Conservation (phyloP, 1,140 invertebrate genomes). For the Stratiolaelaps scimitus region DNA sequence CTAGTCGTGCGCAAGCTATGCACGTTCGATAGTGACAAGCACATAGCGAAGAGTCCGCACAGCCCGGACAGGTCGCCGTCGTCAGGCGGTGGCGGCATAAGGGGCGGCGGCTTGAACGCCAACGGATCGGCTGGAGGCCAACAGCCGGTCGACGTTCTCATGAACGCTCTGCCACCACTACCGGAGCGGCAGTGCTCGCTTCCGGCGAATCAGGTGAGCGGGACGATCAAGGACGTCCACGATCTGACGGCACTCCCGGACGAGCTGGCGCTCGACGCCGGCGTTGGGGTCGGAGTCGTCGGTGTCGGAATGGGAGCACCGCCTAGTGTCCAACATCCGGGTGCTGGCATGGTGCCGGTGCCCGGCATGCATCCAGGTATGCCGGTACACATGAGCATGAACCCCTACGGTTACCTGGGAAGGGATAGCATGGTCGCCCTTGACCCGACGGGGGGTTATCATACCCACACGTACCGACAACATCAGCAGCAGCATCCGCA, state of each 20-base stretch:
- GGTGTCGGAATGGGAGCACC: too few relatives aligned
- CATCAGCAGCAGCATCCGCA: slow-evolving; percentile 23
- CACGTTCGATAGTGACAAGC: slow-evolving; percentile 23
- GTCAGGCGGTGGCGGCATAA: too few relatives aligned
- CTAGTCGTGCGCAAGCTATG: slow-evolving; percentile 16
- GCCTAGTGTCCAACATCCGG: too few relatives aligned
- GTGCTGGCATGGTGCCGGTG: background rate
- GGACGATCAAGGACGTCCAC: slow-evolving; percentile 25
- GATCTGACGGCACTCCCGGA: slow-evolving; percentile 21
- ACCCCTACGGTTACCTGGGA: slow-evolving; percentile 21
- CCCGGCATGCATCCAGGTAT: background rate
- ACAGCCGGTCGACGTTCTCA: slow-evolving; percentile 21
- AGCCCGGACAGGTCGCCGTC: too few relatives aligned
- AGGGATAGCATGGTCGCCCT: slow-evolving; percentile 22
- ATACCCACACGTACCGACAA: slow-evolving; percentile 24
- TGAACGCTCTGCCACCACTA: slow-evolving; percentile 13
- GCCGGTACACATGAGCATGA: background rate
- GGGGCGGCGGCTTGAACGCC: background rate
- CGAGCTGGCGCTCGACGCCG: slow-evolving; percentile 18
- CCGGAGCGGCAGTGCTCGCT: slow-evolving; percentile 24
- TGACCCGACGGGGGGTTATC: slow-evolving; percentile 20
- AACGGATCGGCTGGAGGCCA: background rate
- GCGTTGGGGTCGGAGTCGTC: background rate
- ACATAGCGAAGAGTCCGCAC: slow-evolving; percentile 4
- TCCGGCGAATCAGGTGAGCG: background rate